These are phyloP conservation scores for Diplogasteroides magnus DNA, from an alignment of 1,140 invertebrate genomes.

Conservation along the genomic window DNA sequence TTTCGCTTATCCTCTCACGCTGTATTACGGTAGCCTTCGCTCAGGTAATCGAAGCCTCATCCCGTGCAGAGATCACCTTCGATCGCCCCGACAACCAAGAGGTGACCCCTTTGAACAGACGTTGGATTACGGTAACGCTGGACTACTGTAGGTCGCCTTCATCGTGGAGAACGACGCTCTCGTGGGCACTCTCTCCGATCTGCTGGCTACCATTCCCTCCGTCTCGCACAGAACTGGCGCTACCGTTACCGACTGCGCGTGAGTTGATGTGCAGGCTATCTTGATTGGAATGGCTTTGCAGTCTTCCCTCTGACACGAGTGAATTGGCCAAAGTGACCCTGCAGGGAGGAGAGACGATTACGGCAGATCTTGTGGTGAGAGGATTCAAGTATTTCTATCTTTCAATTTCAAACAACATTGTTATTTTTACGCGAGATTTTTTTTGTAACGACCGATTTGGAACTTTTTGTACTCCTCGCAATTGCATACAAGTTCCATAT, in stretches of 20 bases:
- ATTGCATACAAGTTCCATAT: no score
- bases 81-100: constrained; percentile 17
- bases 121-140: neutral
- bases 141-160: constrained; percentile 24
- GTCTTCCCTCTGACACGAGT: constrained; percentile 37
- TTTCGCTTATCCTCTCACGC: no score
- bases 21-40: neutral
- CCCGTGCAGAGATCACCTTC: constrained; percentile 31
- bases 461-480: no score
- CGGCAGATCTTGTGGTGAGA: constrained; percentile 60
- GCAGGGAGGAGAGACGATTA: constrained; percentile 55
- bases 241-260: constrained; percentile 36
- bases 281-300: constrained; percentile 17
- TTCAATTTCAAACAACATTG: neutral
- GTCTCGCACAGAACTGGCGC: constrained; percentile 30
- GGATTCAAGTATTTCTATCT: neutral
- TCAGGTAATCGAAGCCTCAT: constrained; percentile 35
- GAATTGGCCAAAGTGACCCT: constrained; percentile 56
- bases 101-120: neutral
- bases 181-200: constrained; percentile 32
- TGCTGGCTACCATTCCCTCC: constrained; percentile 31
- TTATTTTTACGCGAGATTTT: constrained; percentile 16
- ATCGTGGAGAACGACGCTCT: constrained; percentile 37
- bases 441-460: no score
- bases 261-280: constrained; percentile 5